These are phyloP conservation scores for Nemotelus pantherinus DNA, from an alignment of 2,888 invertebrate species.

Conservation along the genomic window DNA sequence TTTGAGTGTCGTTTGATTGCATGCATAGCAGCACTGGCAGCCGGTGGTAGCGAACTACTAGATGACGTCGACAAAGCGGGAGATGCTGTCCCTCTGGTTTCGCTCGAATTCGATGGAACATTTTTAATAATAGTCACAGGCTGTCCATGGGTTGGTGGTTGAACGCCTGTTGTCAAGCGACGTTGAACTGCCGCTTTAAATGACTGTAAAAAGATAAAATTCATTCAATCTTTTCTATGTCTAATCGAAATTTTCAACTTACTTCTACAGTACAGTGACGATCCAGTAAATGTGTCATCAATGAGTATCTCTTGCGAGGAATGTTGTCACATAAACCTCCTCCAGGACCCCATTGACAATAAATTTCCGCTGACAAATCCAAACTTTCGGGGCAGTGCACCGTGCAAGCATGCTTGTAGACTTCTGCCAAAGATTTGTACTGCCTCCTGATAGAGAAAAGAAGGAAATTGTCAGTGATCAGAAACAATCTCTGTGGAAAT, in stretches of 20 bases:
- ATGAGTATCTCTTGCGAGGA: constrained; percentile 88
- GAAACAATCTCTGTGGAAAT: neutral
- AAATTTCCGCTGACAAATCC: constrained; percentile 75
- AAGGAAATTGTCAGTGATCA: neutral
- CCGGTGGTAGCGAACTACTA: constrained; percentile 62
- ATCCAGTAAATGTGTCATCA: constrained; percentile 96
- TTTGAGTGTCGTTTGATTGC: constrained; percentile 96
- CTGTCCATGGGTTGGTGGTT: constrained; percentile 56
- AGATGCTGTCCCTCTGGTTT: constrained; percentile 54
- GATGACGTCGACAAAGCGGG: constrained; percentile 57
- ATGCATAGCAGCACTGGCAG: constrained; percentile 94
- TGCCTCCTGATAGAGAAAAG: constrained; percentile 65
- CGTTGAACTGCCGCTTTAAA: constrained; percentile 60
- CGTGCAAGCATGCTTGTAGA: constrained; percentile 88
- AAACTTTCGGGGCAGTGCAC: constrained; percentile 79
- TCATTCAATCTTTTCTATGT: no score
- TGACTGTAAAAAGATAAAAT: constrained; percentile 49
- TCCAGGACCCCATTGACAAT: constrained; percentile 84
- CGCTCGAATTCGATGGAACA: constrained; percentile 53
- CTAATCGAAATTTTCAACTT: constrained; percentile 30
- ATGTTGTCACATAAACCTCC: constrained; percentile 83
- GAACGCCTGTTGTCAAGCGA: constrained; percentile 59
- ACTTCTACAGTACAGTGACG: constrained; percentile 90
- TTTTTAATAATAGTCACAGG: constrained; percentile 64
- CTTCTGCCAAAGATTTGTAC: constrained; percentile 79